Percentiles rank a stretch among this genome's conserved stretches.
phyloP scores from a whole-genome alignment of 2,888 invertebrate genomes.

The Callyntrura sp. region DNA sequence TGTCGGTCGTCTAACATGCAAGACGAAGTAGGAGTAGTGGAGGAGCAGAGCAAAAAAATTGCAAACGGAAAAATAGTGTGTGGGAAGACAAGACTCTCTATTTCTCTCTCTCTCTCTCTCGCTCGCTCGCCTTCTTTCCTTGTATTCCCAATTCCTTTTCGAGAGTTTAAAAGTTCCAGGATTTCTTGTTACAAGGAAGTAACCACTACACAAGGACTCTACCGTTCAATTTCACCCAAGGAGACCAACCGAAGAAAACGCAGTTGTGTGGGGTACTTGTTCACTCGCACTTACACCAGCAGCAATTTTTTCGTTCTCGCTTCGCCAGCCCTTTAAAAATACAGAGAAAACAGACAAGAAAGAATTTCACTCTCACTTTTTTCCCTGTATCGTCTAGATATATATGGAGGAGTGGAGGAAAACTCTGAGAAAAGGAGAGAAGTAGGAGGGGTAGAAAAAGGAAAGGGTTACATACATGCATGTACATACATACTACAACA shows the following conservation, averaged over 20 bases:
- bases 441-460: conserved; percentile 10
- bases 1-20: conserved; percentile 1
- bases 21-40: not conserved
- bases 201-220: not conserved
- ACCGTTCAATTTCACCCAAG: not conserved
- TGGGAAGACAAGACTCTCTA: conserved; percentile 25
- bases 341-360: conserved; percentile 17
- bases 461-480: not conserved
- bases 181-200: not conserved
- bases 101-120: not conserved
- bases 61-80: conserved; percentile 35
- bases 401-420: conserved; percentile 26
- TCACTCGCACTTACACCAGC: conserved; percentile 9
- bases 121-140: not conserved
- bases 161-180: conserved; percentile 2
- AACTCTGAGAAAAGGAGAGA: not conserved
- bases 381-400: not conserved
- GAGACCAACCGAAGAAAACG: not conserved
- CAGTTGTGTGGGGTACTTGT: not conserved
- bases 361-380: conserved; percentile 58
- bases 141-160: conserved; percentile 4
- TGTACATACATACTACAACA: not conserved
- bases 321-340: conserved; percentile 1
- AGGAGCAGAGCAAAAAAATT: not conserved
- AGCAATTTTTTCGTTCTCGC: not conserved